Conservation (phyloP, 2,113 vertebrate genomes). For the Todiramphus saurophagus region DNA sequence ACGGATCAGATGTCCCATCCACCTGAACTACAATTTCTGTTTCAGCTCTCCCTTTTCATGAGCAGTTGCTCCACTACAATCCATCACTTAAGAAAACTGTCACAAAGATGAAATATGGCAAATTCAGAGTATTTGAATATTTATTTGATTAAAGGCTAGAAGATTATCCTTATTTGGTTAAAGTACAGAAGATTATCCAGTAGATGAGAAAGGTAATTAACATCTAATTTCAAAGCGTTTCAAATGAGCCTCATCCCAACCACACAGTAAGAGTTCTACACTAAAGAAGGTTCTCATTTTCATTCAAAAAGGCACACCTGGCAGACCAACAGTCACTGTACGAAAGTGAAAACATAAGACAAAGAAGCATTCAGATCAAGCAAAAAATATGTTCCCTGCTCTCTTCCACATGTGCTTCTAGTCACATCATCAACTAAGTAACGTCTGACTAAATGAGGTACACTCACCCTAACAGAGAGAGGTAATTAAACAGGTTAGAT, state of each 20-base stretch:
- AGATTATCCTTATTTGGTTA: slow-evolving; percentile 50
- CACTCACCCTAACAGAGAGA: neutral
- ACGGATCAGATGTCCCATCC: neutral
- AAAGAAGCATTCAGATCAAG: slow-evolving; percentile 41
- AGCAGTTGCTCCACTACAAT: slow-evolving; percentile 31
- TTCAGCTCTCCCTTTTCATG: neutral
- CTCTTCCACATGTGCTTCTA: neutral
- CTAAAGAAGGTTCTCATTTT: slow-evolving; percentile 61
- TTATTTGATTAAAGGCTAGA: slow-evolving; percentile 67
- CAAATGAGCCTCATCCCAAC: slow-evolving; percentile 38
- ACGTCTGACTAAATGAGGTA: slow-evolving; percentile 33
- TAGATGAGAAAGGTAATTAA: slow-evolving; percentile 67
- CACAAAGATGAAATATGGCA: slow-evolving; percentile 37
- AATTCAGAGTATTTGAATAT: slow-evolving; percentile 65
- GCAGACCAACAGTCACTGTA: slow-evolving; percentile 41
- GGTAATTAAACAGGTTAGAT: slow-evolving; percentile 48
- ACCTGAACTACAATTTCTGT: neutral
- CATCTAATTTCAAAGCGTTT: slow-evolving; percentile 64
- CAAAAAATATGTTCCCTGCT: neutral
- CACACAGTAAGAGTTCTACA: slow-evolving; percentile 42
- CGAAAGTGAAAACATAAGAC: slow-evolving; percentile 13
- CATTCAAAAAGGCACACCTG: slow-evolving; percentile 70
- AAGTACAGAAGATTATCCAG: slow-evolving; percentile 62
- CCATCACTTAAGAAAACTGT: neutral
- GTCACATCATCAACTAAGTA: slow-evolving; percentile 22